Percentiles rank a stretch among this genome's conserved stretches.
Evolutionary conservation across 1,140 invertebrate genomes (phyloP).

Genomic region (Zophobas morio): DNA sequence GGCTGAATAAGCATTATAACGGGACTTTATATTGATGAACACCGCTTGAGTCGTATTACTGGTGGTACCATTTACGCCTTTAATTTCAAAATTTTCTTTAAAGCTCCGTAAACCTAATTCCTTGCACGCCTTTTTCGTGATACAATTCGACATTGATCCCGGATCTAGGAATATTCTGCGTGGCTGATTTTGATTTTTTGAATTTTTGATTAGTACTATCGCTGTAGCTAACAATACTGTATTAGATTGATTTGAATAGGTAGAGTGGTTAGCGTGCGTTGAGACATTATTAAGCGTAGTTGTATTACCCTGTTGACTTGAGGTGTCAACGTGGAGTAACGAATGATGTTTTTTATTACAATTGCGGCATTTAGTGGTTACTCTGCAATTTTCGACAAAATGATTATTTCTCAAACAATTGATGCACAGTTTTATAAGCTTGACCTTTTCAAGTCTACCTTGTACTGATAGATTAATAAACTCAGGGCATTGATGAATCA

Average conservation of each 20-base stretch:
- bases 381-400: neutral
- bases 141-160: constrained; percentile 25
- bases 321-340: too few species aligned
- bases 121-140: constrained; percentile 5
- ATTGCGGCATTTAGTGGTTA: too few species aligned
- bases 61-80: neutral
- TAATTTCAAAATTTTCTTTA: constrained; percentile 1
- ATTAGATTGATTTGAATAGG: too few species aligned
- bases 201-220: too few species aligned
- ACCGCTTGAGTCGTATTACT: neutral
- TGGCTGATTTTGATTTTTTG: neutral
- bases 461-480: neutral
- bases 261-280: too few species aligned
- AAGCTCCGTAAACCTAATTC: constrained; percentile 5
- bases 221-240: too few species aligned
- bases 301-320: too few species aligned
- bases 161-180: constrained; percentile 31
- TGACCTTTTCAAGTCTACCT: neutral
- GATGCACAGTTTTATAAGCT: neutral
- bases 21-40: constrained; percentile 23
- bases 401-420: neutral
- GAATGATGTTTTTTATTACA: too few species aligned
- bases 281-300: too few species aligned
- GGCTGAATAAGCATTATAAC: constrained; percentile 12
- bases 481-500: neutral